A percentile compares a stretch with the other conserved stretches of the same genome.
phyloP scores from a whole-genome alignment of 2,888 invertebrate species.

The Tanypteryx hageni region DNA sequence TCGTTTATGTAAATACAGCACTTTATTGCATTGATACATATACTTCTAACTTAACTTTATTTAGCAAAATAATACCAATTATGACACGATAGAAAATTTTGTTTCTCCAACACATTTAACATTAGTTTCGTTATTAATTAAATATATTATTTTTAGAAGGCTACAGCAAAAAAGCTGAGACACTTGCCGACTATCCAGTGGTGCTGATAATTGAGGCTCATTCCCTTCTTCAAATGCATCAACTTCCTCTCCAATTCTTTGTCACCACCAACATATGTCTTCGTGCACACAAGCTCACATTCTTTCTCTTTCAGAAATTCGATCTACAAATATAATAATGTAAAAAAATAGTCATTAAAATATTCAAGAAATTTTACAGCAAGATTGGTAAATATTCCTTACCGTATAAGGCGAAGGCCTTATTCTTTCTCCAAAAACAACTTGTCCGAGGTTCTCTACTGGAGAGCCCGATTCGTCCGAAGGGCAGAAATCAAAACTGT shows the following conservation, averaged over 20 bases:
- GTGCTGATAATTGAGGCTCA: constrained; percentile 97
- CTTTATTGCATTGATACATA: too few species aligned
- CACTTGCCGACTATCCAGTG: constrained; percentile 92
- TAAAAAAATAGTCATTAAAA: not conserved
- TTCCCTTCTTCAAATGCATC: constrained; percentile 91
- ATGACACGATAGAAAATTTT: not conserved
- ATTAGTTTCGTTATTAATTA: not conserved
- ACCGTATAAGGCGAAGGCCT: constrained; percentile 95
- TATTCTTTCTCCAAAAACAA: constrained; percentile 99
- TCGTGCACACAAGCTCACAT: constrained; percentile 82
- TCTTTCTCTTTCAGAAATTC: constrained; percentile 72
- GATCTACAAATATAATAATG: constrained; percentile 40
- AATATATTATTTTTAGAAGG: too few species aligned
- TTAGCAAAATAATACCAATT: not conserved
- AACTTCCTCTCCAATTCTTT: constrained; percentile 83
- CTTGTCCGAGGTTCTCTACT: constrained; percentile 98
- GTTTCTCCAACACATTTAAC: not conserved
- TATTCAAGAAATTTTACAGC: not conserved
- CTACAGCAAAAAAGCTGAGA: not conserved
- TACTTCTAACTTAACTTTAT: too few species aligned
- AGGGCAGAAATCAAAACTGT: constrained; percentile 94
- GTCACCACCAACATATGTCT: constrained; percentile 83
- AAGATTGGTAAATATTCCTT: constrained; percentile 59
- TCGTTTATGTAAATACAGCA: too few species aligned
- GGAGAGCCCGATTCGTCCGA: constrained; percentile 86